Evolutionary conservation across 92 coral and sea anemone species (phyloP).

Genomic region (Ricordea florida): DNA sequence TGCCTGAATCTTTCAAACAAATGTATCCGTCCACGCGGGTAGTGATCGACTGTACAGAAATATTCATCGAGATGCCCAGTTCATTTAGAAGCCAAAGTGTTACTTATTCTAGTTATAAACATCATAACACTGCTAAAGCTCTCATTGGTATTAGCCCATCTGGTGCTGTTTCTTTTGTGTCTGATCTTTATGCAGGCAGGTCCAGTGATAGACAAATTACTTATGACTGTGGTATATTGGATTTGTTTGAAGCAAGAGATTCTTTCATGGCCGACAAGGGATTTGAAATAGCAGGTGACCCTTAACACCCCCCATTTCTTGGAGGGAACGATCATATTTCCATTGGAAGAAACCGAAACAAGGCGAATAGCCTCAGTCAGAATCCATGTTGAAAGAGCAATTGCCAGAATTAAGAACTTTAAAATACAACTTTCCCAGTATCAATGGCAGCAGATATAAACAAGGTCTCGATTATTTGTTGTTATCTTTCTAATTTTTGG

Average conservation of each 20-base stretch:
- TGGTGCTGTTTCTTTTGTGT: conserved; percentile 65
- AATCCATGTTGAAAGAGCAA: conserved; percentile 71
- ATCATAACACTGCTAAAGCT: conserved; percentile 63
- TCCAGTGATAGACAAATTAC: conserved; percentile 74
- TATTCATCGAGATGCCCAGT: conserved; percentile 58
- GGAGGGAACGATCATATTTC: conserved; percentile 47
- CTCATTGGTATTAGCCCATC: conserved; percentile 66
- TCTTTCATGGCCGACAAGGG: conserved; percentile 73
- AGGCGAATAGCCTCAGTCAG: conserved; percentile 55
- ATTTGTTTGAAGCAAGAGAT: conserved; percentile 51
- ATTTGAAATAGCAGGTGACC: conserved; percentile 22
- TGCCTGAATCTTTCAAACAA: conserved; percentile 54
- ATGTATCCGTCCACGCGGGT: conserved; percentile 54
- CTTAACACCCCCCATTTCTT: conserved; percentile 64
- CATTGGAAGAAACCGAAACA: conserved; percentile 52
- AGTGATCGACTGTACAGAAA: conserved; percentile 64
- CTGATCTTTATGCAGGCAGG: conserved; percentile 70
- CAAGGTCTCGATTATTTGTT: conserved; percentile 59
- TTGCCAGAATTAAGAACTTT: conserved; percentile 52
- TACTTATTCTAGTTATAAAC: conserved; percentile 54
- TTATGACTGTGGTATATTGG: conserved; percentile 53
- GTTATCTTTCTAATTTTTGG: conserved; percentile 49
- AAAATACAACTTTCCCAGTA: conserved; percentile 47
- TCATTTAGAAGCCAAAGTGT: conserved; percentile 68
- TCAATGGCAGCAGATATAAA: conserved; percentile 69